Conservation (phyloP, 2,888 invertebrate species). For the Oligia latruncula region DNA sequence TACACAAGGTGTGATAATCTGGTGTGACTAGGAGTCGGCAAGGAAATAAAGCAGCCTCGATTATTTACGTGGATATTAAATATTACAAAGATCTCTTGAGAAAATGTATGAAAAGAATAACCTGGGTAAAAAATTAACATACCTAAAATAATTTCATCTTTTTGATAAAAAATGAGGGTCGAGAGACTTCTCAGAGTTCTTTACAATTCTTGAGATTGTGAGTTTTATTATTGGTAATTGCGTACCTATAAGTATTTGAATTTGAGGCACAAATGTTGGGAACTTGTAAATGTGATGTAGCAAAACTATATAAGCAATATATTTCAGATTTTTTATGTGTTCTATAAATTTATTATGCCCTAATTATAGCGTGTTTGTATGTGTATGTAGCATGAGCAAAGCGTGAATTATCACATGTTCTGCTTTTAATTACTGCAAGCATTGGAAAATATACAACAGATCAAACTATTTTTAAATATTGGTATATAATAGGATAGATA, state of each 20-base stretch:
- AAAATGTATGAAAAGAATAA: conserved; percentile 3
- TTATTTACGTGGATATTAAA: conserved; percentile 13
- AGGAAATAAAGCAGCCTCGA: neutral
- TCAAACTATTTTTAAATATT: conserved; percentile 37
- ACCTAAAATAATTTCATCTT: neutral
- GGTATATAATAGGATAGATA: too few species aligned
- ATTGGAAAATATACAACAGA: conserved; percentile 23
- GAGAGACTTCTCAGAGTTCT: neutral
- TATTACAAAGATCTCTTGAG: neutral
- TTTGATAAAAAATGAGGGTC: neutral
- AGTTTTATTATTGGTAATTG: neutral
- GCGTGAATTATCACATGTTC: conserved; percentile 32
- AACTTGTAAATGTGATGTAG: neutral
- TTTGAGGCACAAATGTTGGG: neutral
- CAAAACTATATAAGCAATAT: conserved; percentile 1
- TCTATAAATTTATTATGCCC: conserved; percentile 33
- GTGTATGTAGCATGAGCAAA: conserved; percentile 26
- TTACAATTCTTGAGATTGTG: neutral
- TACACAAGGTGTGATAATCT: neutral
- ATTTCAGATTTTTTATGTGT: conserved; percentile 1
- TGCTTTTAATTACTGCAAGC: conserved; percentile 50
- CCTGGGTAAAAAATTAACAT: neutral
- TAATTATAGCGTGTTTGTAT: conserved; percentile 32
- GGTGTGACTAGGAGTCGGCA: too few species aligned
- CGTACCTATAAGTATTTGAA: neutral